Base-by-base conservation (phyloP, 2,888 invertebrate species). In the Machimus atricapillus region DNA sequence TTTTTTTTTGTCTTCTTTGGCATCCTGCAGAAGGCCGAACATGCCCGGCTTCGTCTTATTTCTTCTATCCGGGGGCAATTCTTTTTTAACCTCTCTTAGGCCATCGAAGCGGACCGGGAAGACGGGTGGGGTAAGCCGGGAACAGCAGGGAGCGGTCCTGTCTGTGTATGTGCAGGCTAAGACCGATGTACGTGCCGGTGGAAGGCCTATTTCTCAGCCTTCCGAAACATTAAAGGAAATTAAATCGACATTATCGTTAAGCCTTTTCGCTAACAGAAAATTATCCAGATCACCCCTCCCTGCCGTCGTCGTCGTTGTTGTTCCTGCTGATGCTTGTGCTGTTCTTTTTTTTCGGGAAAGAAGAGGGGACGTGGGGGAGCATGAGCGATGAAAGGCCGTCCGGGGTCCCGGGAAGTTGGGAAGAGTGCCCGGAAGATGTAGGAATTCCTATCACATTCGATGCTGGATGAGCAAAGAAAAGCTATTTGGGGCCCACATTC, bases 201-300 rank as follows among this genome's bases (percentile, higher is more conserved):
- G 58, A 85, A 74, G 74, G 74, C 85, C 85, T 85, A 85, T 85
- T 85, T 74, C 85, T 85, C 74, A 85, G 34, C 85, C 85, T 85
- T 85, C 85, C 85, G 86, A 85, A 87, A 85, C 87, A 86, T 87
- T 85, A 87, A 87, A 86, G 87, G 86, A 87, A 86, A 87, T 87
- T 87, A 87, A 87, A 87, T 87, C 85, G 79, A 87, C 87, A 87
- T 87, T 87, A 87, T 87, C 87, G 87, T 87, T 87, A 87, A 87
- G 86, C 87, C 87, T 86, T 87, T 87, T 87, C 73, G 85, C 85
- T 85, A 87, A 87, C 79, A 86, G 87, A 87, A 87, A 87, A 87
- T 87, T 87, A 87, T 76, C 74, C 74, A 16, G 43, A 66, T 37
- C 82, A 31, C 31, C 74, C 74, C 46, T n/a, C 8, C n/a, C 73